A percentile compares a stretch with the other conserved stretches of the same genome.
Evolutionary conservation across 2,113 vertebrate species (phyloP).

Genomic region (Aspiorhynchus laticeps): DNA sequence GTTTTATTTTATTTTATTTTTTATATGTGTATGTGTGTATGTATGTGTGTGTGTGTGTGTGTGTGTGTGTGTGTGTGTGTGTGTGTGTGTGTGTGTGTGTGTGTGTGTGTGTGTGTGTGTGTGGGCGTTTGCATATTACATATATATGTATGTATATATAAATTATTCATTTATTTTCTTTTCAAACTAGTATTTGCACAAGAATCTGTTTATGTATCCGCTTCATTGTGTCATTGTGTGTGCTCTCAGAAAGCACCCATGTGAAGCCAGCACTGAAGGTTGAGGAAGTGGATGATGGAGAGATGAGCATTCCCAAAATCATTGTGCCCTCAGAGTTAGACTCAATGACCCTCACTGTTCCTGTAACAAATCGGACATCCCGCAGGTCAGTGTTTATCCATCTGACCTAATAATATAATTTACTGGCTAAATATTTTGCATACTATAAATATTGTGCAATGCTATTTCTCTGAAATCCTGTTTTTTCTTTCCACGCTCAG

Average conservation of each 20-base stretch:
- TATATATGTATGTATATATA: too few species aligned
- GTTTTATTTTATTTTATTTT: too few species aligned
- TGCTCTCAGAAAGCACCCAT: constrained; percentile 49
- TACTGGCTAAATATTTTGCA: not conserved
- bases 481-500: constrained; percentile 19
- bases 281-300: constrained; percentile 47
- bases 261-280: constrained; percentile 46
- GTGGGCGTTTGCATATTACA: too few species aligned
- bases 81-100: too few species aligned
- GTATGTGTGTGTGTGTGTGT: too few species aligned
- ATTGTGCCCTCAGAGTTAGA: constrained; percentile 60
- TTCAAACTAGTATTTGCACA: too few species aligned
- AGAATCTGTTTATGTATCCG: too few species aligned
- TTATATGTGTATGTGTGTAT: too few species aligned
- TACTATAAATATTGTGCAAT: too few species aligned
- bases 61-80: too few species aligned
- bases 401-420: not conserved
- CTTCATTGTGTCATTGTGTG: not conserved
- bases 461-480: not conserved
- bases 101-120: too few species aligned
- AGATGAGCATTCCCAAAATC: constrained; percentile 63
- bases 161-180: too few species aligned
- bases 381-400: constrained; percentile 57
- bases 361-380: not conserved
- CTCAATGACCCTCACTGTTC: constrained; percentile 5